Evolutionary conservation across 2,888 invertebrate species (phyloP), one percentile per base, ranked within the genome.

Genomic region (Deilephila elpenor): DNA sequence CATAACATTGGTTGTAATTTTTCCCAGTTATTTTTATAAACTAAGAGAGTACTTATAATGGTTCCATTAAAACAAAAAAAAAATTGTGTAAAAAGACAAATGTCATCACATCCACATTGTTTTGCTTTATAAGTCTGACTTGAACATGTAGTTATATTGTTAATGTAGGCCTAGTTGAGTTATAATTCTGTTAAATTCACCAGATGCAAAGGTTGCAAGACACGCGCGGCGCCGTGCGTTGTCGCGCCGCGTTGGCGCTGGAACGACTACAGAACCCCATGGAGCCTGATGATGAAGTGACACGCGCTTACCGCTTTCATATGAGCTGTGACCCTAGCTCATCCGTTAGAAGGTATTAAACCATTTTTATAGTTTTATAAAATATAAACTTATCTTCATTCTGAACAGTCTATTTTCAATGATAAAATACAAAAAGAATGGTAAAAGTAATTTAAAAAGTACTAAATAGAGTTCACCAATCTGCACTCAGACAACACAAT

Each of bases 261-360:
- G 96, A 97, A 73, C 95, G 98, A 5, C 93, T 98, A 0, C 98
- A 98, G 88, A 96, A 97, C 81, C 98, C 98, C 0, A 93, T 93
- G 70, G 96, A 97, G 83, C 95, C 95, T 0, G 95, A 97, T 53
- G 98, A 98, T 87, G 96, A 96, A 1, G 96, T 98, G 0, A 96
- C 98, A 0, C 95, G 96, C 79, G 95, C 96, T 0, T 97, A 97
- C 80, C 93, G 96, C 34, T 96, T 96, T 83, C 97, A 97, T 78
- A 94, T 97, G 89, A 94, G 95, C 77, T 95, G 96, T 75, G 98
- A 98, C 89, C 97, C 97, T 0, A 97, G 96, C 78, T 93, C 96
- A n/a, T 96, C 96, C 71, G 98, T 98, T 0, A 95, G 97, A 70
- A 91, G 95, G 95, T 90, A 76, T n/a, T 56, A 1, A 14, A 29